Conservation (phyloP, 1,140 invertebrate species). For the Drosophila ananassae region DNA sequence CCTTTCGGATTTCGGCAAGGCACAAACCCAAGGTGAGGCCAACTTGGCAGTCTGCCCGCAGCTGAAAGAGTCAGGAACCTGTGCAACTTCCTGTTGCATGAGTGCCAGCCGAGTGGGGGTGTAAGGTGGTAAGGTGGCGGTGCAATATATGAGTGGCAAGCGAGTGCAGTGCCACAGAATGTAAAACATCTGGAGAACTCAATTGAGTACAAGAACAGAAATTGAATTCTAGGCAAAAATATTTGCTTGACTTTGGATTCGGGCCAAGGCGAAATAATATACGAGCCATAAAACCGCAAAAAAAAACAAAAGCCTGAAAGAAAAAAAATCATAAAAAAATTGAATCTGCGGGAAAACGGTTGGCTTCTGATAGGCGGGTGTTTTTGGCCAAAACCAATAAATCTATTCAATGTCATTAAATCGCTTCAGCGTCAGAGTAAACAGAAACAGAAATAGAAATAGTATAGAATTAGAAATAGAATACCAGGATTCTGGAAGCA, state of each 20-base stretch:
- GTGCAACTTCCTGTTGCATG: conserved; percentile 37
- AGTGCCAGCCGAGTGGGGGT: not conserved
- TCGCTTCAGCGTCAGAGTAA: not conserved
- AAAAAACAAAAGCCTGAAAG: not conserved
- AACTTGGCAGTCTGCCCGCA: conserved; percentile 36
- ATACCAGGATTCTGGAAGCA: not conserved
- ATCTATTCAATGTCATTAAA: conserved; percentile 4
- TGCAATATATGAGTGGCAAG: no score
- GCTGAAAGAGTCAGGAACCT: conserved; percentile 6
- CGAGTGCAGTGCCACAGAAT: not conserved
- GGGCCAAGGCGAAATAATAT: conserved; percentile 33
- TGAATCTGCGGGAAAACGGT: conserved; percentile 15
- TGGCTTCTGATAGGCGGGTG: conserved; percentile 13
- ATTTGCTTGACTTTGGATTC: conserved; percentile 32
- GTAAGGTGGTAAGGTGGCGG: no score
- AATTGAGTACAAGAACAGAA: conserved; percentile 19
- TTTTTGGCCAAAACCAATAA: conserved; percentile 24
- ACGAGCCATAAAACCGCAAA: not conserved
- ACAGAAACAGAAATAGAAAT: not conserved
- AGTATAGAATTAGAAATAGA: conserved; percentile 3
- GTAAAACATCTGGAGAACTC: conserved; percentile 13
- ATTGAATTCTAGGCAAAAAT: conserved; percentile 25
- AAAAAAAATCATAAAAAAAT: not conserved
- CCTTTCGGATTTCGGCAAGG: conserved; percentile 77
- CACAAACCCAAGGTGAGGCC: conserved; percentile 69